Conservation (phyloP, 2,113 vertebrate species). For the Hydropotes inermis region DNA sequence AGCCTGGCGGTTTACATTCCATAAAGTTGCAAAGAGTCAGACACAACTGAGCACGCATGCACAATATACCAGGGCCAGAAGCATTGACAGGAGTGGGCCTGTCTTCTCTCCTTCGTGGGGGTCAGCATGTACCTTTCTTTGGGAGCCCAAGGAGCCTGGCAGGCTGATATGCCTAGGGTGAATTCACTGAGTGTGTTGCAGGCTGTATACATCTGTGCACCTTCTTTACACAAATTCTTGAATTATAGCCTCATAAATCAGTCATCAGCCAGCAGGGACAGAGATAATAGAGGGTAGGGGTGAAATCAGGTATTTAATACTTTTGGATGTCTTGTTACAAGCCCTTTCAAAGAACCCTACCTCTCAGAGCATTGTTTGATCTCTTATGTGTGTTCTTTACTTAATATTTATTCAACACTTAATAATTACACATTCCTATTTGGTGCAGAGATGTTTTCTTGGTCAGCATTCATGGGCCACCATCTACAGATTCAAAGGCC, state of each 20-base stretch:
- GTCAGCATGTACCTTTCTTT: background rate
- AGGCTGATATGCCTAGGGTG: background rate
- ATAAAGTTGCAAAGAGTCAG: background rate
- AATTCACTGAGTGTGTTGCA: background rate
- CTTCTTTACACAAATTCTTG: background rate
- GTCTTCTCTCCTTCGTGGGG: background rate
- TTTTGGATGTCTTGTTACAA: background rate
- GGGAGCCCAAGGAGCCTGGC: background rate
- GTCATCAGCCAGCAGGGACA: background rate
- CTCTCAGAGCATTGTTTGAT: background rate
- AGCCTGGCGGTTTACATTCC: background rate
- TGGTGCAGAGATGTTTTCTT: background rate
- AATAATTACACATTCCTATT: background rate
- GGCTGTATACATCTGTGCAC: background rate
- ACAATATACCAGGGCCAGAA: background rate
- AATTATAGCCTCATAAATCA: constrained; percentile 7
- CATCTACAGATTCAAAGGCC: background rate
- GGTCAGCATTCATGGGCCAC: background rate
- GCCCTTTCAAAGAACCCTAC: background rate
- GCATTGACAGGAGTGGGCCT: background rate
- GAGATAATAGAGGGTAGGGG: background rate
- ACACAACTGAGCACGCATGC: background rate
- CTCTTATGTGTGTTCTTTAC: background rate
- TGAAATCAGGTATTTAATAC: background rate
- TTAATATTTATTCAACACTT: background rate